Base-by-base conservation (phyloP, 1,140 invertebrate genomes). In the Babylonia areolata region DNA sequence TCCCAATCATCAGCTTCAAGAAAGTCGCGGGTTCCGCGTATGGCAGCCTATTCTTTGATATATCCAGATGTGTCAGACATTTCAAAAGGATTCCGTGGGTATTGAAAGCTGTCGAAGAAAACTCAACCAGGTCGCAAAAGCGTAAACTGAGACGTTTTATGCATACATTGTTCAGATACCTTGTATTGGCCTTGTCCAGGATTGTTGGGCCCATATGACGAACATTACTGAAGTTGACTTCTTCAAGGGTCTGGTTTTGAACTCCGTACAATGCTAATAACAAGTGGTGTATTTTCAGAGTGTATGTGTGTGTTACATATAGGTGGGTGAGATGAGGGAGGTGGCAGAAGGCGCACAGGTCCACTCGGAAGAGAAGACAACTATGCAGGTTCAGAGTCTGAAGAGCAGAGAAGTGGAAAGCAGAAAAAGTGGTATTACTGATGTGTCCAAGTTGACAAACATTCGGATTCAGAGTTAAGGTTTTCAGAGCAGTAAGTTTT, bases 261-360 rank as follows among this genome's bases (percentile, higher is more conserved):
- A 80, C 23, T 15, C 78, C 78, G 31, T 80, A 80, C 23, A 80
- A 54, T 15, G 78, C 78, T 28, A 54, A 12, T 31, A 80, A 40
- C 40, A 54, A 28, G 23, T 5, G 11, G n/a, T 6, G 2, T 15
- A 58, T 15, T 15, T 33, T 35, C 11, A 80, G 1, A 35, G 31
- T 12, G 31, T 58, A 42, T 20, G n/a, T 6, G 17, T 17, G 3
- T 28, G 5, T 5, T 17, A 80, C n/a, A 6, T 3, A 6, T n/a
- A 80, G 46, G 31, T 20, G 39, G 40, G 28, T 54, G n/a, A 80
- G 78, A 5, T 54, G 40, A 17, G 78, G 78, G 6, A 80, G 46
- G 42, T 54, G 9, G 31, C 78, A 80, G 78, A 80, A 80, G 46
- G 78, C 46, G 23, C 78, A 80, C 3, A 20, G 1, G 5, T 80